These are phyloP conservation scores for Lampris incognitus DNA, from an alignment of 2,113 vertebrate genomes.

Conservation along the genomic window DNA sequence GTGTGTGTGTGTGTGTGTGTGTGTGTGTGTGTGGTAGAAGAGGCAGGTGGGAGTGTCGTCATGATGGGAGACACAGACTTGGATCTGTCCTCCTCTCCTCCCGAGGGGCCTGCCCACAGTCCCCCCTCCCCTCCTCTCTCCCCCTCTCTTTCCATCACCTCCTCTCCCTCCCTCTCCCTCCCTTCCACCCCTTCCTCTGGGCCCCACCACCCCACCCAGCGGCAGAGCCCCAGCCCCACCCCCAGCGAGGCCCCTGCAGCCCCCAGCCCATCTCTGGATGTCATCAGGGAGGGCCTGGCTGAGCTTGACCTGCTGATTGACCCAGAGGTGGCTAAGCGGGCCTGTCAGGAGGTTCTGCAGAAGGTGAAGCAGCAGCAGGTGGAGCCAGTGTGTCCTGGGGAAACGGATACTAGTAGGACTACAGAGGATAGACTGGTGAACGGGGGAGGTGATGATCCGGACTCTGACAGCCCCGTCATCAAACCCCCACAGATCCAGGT, in stretches of 20 bases:
- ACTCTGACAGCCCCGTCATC: not conserved
- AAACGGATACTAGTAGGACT: too few species aligned
- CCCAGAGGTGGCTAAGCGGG: constrained; percentile 88
- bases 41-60: constrained; percentile 62
- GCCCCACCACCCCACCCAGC: constrained; percentile 9
- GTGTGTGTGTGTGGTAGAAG: constrained; percentile 51
- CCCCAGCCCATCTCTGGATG: constrained; percentile 79
- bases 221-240: constrained; percentile 45
- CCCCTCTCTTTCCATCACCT: constrained; percentile 54
- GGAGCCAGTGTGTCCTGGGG: not conserved
- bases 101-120: constrained; percentile 58
- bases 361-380: constrained; percentile 82
- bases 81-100: constrained; percentile 65
- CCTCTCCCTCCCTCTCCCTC: constrained; percentile 21
- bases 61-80: constrained; percentile 86
- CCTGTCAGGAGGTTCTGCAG: constrained; percentile 92
- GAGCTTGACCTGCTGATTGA: constrained; percentile 90
- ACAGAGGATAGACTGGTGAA: not conserved
- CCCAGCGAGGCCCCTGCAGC: constrained; percentile 66
- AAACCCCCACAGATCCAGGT: constrained; percentile 63
- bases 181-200: constrained; percentile 62
- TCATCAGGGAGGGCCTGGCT: constrained; percentile 89
- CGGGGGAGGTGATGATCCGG: not conserved
- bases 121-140: constrained; percentile 72
- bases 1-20: constrained; percentile 8